phyloP scores from a whole-genome alignment of 2,888 invertebrate genomes.

The Drosophila leonis region DNA sequence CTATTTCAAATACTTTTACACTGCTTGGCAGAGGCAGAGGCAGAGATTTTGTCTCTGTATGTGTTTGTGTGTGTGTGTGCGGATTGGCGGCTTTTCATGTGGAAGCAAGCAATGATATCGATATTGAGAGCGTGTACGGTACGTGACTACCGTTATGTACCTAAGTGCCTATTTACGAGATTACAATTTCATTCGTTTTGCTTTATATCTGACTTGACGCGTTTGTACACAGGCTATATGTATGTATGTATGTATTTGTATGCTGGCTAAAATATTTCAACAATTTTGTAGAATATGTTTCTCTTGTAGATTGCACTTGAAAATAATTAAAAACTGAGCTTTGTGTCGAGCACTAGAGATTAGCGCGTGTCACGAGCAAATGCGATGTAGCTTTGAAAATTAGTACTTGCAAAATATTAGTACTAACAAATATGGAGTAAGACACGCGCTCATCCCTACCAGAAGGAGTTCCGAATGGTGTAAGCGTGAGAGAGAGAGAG shows the following conservation, averaged over 20 bases:
- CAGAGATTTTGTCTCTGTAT: constrained; percentile 20
- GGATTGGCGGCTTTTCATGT: constrained; percentile 43
- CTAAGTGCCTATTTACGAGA: constrained; percentile 75
- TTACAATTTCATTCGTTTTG: constrained; percentile 57
- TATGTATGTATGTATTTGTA: neutral
- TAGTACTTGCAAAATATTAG: constrained; percentile 1
- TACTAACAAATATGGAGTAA: neutral
- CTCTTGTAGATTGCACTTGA: constrained; percentile 68
- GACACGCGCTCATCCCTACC: constrained; percentile 36
- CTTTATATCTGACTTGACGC: constrained; percentile 47
- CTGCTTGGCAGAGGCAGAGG: constrained; percentile 52
- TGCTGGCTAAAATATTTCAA: constrained; percentile 64
- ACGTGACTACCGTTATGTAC: constrained; percentile 76
- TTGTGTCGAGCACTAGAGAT: constrained; percentile 17
- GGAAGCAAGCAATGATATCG: constrained; percentile 45
- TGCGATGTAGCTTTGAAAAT: neutral
- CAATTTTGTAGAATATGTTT: constrained; percentile 53
- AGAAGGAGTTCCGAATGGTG: constrained; percentile 2
- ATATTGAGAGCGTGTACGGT: constrained; percentile 51
- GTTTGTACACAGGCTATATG: constrained; percentile 24
- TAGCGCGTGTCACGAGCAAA: constrained; percentile 34
- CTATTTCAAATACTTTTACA: constrained; percentile 57
- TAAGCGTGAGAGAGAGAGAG: neutral
- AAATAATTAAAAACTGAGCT: constrained; percentile 34
- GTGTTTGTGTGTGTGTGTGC: constrained; percentile 17